A percentile compares a stretch with the other conserved stretches of the same genome.
Conservation (phyloP, 2,797 vertebrate genomes). For the Poliocrania exsul region DNA sequence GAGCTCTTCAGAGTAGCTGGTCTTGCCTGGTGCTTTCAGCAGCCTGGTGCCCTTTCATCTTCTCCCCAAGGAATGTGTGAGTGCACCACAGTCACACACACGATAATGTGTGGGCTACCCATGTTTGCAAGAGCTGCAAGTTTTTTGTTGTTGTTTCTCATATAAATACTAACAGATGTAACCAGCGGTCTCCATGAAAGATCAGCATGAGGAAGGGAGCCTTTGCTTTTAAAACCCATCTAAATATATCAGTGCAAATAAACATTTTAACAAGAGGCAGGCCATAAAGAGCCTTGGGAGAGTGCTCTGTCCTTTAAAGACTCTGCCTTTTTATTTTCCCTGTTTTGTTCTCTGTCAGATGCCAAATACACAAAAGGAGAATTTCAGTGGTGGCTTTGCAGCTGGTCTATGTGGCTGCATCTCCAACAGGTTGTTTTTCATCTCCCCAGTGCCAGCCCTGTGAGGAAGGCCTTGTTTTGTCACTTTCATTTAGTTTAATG, state of each 20-base stretch:
- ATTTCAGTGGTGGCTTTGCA: neutral
- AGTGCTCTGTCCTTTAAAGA: neutral
- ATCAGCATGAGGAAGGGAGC: neutral
- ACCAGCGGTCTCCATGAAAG: neutral
- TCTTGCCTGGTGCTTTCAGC: neutral
- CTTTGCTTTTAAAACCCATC: slow-evolving; percentile 24
- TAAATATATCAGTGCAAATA: slow-evolving; percentile 51
- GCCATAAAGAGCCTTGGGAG: neutral
- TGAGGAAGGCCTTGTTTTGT: neutral
- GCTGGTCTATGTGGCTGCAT: neutral
- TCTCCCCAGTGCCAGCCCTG: neutral
- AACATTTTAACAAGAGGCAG: slow-evolving; percentile 20
- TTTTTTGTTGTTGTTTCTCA: slow-evolving; percentile 54
- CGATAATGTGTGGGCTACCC: slow-evolving; percentile 49
- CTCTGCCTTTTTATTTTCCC: neutral
- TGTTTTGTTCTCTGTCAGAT: neutral
- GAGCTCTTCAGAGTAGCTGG: neutral
- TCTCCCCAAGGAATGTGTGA: slow-evolving; percentile 5
- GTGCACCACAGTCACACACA: slow-evolving; percentile 18
- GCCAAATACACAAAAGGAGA: neutral
- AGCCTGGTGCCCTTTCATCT: slow-evolving; percentile 45
- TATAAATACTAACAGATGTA: slow-evolving; percentile 67
- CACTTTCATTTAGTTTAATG: neutral
- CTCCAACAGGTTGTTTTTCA: slow-evolving; percentile 5
- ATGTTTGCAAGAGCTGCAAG: slow-evolving; percentile 64